A percentile compares a stretch with the other conserved stretches of the same genome.
Evolutionary conservation across 2,113 vertebrate genomes (phyloP).

Genomic region (Carassius gibelio): DNA sequence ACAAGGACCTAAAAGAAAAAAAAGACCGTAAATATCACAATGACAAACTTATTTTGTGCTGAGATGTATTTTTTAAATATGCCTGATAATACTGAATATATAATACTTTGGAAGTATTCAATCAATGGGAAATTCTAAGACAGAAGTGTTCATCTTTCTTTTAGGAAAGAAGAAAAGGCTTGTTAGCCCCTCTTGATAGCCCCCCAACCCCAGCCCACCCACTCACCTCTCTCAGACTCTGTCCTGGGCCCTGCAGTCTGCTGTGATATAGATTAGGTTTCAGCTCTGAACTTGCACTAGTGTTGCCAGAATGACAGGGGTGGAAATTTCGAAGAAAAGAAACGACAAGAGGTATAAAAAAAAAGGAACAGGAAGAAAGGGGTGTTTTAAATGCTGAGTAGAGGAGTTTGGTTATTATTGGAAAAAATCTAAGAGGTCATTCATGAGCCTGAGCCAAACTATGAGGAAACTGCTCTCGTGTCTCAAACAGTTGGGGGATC

Average conservation of each 20-base stretch:
- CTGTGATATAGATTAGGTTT: slow-evolving; percentile 64
- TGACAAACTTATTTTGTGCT: too few relatives aligned
- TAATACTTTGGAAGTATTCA: too few relatives aligned
- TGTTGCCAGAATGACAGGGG: slow-evolving; percentile 67
- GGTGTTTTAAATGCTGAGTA: slow-evolving; percentile 73
- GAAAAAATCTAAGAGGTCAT: slow-evolving; percentile 78
- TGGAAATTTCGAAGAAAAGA: slow-evolving; percentile 72
- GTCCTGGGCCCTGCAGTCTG: slow-evolving; percentile 27
- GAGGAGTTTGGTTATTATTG: slow-evolving; percentile 75
- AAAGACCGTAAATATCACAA: too few relatives aligned
- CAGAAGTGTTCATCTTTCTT: too few relatives aligned
- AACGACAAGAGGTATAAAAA: slow-evolving; percentile 52
- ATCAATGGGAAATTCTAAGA: too few relatives aligned
- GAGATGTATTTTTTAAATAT: too few relatives aligned
- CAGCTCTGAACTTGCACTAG: slow-evolving; percentile 64
- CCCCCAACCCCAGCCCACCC: too few relatives aligned
- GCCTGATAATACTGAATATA: too few relatives aligned
- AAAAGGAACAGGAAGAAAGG: slow-evolving; percentile 23
- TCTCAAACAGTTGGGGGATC: slow-evolving; percentile 72
- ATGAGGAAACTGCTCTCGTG: slow-evolving; percentile 79
- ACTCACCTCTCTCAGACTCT: neutral
- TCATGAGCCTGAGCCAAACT: slow-evolving; percentile 77
- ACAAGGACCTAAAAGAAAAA: too few relatives aligned
- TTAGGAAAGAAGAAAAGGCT: too few relatives aligned
- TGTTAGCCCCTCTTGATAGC: too few relatives aligned